phyloP scores from a whole-genome alignment of 2,888 invertebrate species.

The Microctonus brassicae region DNA sequence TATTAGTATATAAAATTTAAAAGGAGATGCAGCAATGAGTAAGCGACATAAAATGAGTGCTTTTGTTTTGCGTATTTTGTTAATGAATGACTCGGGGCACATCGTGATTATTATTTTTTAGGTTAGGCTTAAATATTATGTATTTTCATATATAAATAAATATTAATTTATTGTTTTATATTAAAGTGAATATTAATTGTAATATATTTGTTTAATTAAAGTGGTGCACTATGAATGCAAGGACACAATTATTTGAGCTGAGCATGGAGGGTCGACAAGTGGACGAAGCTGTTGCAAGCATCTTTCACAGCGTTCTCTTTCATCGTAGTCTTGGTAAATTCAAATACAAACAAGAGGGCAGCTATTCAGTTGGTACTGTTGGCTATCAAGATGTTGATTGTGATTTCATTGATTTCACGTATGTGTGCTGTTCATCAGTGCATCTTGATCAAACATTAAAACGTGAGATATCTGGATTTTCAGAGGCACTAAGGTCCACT shows the following conservation, averaged over 20 bases:
- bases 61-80: conserved; percentile 8
- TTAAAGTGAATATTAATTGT: not conserved
- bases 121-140: conserved; percentile 3
- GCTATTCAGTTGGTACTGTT: conserved; percentile 95
- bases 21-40: conserved; percentile 20
- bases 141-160: not conserved
- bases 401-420: conserved; percentile 97
- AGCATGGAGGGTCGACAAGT: conserved; percentile 92
- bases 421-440: conserved; percentile 94
- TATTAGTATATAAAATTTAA: not conserved
- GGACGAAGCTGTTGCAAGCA: conserved; percentile 90
- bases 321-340: conserved; percentile 94
- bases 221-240: conserved; percentile 78
- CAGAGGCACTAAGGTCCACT: conserved; percentile 81
- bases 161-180: too few relatives aligned
- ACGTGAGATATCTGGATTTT: conserved; percentile 83
- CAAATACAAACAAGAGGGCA: conserved; percentile 92
- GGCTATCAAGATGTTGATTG: conserved; percentile 98
- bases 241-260: conserved; percentile 84
- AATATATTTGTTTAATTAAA: conserved; percentile 13
- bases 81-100: not conserved
- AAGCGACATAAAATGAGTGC: conserved; percentile 14
- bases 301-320: conserved; percentile 93
- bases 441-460: conserved; percentile 80
- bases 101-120: not conserved